Evolutionary conservation across 2,888 invertebrate genomes (phyloP), one percentile per base, ranked within the genome.

Genomic region (Pherbina coryleti): DNA sequence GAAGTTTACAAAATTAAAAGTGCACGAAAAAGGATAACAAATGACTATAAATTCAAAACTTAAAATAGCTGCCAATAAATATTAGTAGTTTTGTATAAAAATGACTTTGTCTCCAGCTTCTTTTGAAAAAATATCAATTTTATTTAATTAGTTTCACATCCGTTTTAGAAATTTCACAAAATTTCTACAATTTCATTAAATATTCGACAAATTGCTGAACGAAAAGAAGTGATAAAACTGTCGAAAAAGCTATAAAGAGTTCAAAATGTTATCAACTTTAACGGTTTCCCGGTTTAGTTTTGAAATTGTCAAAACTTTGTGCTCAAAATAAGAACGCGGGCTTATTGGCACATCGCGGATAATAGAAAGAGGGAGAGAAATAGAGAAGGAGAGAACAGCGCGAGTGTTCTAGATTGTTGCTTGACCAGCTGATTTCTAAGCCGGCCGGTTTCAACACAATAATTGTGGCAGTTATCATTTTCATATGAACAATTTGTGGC

Each of bases 191-290:
- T 72, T 72, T 67, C 25, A 34, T 22, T 31, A 76, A 71, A 72
- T 31, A 49, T 71, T 71, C 37, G 49, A 57, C 57, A 73, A 70
- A 81, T 79, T 75, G 76, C 34, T 78, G 76, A 55, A 74, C 51
- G 22, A 14, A 70, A 73, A 17, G 44, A n/a, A 72, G 55, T 80
- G 83, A 83, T 83, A 82, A 82, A 80, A 80, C 22, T 77, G 72
- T 75, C 80, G 78, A 78, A 76, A 78, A 80, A 73, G 78, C 76
- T 73, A 76, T 73, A 78, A 78, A 80, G 62, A 81, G 83, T 82
- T 83, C 83, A 83, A 81, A 80, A 80, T 81, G 83, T 83, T 83
- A 83, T 83, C 83, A 77, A 49, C 53, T 55, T 19, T 55, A 62
- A 69, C 66, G 44, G 66, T 64, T 72, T 72, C 71, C 71, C 57